Evolutionary conservation across 2,113 vertebrate genomes (phyloP).

Genomic region (Glareola pratincola): DNA sequence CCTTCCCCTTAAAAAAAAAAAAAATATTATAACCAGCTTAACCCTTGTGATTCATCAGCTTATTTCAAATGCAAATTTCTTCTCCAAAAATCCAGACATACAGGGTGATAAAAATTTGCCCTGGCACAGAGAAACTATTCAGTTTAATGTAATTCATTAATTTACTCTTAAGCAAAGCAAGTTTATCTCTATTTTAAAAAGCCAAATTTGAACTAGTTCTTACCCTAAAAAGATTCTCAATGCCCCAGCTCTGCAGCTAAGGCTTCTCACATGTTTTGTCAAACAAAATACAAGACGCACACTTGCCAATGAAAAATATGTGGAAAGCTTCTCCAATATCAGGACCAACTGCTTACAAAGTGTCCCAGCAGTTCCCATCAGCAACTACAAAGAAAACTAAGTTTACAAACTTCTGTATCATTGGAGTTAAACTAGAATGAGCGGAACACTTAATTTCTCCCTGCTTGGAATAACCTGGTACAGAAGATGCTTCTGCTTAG

Average conservation of each 20-base stretch:
- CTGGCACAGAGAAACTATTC: not conserved
- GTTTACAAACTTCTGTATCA: not conserved
- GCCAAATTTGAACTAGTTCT: not conserved
- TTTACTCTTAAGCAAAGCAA: not conserved
- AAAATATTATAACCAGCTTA: not conserved
- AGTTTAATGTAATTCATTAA: not conserved
- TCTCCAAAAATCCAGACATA: not conserved
- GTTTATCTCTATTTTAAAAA: not conserved
- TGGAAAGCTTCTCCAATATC: not conserved
- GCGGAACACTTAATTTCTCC: not conserved
- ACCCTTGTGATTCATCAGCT: not conserved
- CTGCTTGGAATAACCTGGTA: not conserved
- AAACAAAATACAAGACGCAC: not conserved
- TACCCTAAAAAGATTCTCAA: not conserved
- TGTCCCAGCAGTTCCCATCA: not conserved
- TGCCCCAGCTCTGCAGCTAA: not conserved
- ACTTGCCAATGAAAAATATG: not conserved
- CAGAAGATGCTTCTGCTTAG: not conserved
- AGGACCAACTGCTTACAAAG: not conserved
- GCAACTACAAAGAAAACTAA: not conserved
- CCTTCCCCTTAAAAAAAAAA: not conserved
- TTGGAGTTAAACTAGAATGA: not conserved
- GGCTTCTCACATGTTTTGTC: not conserved
- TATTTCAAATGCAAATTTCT: not conserved
- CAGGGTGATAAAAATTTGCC: not conserved